These are phyloP conservation scores for Scortum barcoo DNA, from an alignment of 2,113 vertebrate species.

Conservation along the genomic window DNA sequence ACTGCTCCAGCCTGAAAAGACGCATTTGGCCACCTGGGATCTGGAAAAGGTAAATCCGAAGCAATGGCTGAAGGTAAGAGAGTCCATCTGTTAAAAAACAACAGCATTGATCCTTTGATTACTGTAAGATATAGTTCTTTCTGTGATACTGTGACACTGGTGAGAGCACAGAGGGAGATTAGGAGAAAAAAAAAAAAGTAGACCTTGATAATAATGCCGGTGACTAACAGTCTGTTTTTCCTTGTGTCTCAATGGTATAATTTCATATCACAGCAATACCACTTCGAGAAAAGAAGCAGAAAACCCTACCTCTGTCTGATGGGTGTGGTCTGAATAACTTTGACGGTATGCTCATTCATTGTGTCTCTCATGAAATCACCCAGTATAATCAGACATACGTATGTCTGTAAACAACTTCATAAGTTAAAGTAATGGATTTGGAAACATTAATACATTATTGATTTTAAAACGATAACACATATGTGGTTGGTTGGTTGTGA, in stretches of 20 bases:
- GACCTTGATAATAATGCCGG: background rate
- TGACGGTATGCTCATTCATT: constrained; percentile 68
- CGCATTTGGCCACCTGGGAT: constrained; percentile 22
- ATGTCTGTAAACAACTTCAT: background rate
- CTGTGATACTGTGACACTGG: background rate
- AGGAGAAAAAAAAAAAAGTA: background rate
- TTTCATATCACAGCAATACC: constrained; percentile 67
- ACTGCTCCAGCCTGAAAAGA: constrained; percentile 26
- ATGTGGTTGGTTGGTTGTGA: background rate
- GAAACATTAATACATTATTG: background rate
- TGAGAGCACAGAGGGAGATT: too few species aligned
- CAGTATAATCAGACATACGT: background rate
- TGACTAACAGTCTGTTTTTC: background rate
- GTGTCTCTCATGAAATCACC: background rate
- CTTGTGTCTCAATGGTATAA: constrained; percentile 28
- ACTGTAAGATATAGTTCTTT: background rate
- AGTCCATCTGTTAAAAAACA: background rate
- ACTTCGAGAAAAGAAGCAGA: constrained; percentile 75
- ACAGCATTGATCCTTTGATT: background rate
- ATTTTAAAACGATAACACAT: background rate
- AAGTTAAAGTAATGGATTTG: background rate
- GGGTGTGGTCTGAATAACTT: constrained; percentile 76
- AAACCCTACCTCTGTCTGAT: constrained; percentile 70
- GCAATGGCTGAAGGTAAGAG: constrained; percentile 79
- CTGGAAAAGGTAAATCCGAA: constrained; percentile 31